These are phyloP conservation scores for Hypomesus transpacificus DNA, from an alignment of 2,113 vertebrate species.

Conservation along the genomic window DNA sequence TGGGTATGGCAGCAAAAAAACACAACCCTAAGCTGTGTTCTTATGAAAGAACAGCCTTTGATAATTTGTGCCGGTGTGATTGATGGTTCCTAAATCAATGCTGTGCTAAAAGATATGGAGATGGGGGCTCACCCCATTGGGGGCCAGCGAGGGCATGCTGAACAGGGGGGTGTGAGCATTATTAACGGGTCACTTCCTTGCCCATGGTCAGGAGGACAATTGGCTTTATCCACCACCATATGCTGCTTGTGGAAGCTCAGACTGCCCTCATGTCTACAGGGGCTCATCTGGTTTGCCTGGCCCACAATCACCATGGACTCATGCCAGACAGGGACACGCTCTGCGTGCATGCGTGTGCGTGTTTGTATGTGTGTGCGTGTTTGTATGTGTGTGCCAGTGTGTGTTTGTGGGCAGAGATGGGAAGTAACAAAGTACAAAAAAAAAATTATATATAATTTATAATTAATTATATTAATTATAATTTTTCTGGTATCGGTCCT, in stretches of 20 bases:
- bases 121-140: conserved; percentile 49
- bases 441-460: no score
- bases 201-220: conserved; percentile 73
- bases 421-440: no score
- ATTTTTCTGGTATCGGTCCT: no score
- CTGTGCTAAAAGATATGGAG: conserved; percentile 59
- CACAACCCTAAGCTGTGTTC: conserved; percentile 2
- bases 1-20: background rate
- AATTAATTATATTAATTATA: no score
- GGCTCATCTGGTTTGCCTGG: conserved; percentile 71
- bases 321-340: conserved; percentile 68
- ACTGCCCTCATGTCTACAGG: conserved; percentile 68
- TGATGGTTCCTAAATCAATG: conserved; percentile 70
- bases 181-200: conserved; percentile 72
- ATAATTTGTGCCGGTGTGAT: conserved; percentile 63
- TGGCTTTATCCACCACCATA: conserved; percentile 78
- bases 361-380: conserved; percentile 32
- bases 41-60: conserved; percentile 42
- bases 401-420: conserved; percentile 53
- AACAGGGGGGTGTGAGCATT: conserved; percentile 67
- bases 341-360: conserved; percentile 40
- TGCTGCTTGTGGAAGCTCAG: conserved; percentile 74
- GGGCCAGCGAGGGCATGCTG: conserved; percentile 65
- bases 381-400: conserved; percentile 61
- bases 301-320: conserved; percentile 73